Evolutionary conservation across 2,797 vertebrate genomes (phyloP).

Genomic region (Emydoidea blandingii): DNA sequence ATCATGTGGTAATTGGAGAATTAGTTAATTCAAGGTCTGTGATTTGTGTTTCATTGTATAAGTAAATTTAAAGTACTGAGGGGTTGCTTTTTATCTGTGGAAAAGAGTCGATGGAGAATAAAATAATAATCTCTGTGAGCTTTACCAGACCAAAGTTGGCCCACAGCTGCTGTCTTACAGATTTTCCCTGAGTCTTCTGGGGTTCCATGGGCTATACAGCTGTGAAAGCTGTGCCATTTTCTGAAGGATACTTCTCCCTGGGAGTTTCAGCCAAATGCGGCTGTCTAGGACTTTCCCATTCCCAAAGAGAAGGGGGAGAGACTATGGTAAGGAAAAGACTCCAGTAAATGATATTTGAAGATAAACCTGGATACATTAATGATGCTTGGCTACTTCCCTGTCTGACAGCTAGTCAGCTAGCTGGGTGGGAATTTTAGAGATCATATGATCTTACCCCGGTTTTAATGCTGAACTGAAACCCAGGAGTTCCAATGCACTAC

Average conservation of each 20-base stretch:
- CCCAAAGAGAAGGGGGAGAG: neutral
- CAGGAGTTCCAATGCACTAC: neutral
- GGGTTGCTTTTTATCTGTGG: neutral
- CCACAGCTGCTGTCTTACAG: neutral
- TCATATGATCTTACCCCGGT: neutral
- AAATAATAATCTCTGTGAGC: neutral
- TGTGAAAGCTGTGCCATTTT: neutral
- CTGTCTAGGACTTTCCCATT: neutral
- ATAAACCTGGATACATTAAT: neutral
- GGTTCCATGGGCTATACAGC: neutral
- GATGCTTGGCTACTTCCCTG: neutral
- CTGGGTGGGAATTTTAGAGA: neutral
- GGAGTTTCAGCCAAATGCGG: neutral
- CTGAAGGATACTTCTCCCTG: neutral
- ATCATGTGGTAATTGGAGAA: neutral
- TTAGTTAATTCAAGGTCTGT: neutral
- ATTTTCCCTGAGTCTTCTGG: fast-evolving
- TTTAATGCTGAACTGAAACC: neutral
- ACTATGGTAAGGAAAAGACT: neutral
- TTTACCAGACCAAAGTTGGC: neutral
- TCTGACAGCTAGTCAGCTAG: fast-evolving
- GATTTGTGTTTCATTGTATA: neutral
- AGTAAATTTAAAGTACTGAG: fast-evolving
- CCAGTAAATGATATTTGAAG: slow-evolving; percentile 5
- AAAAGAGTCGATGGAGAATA: neutral